These are phyloP conservation scores for Engystomops pustulosus DNA, from an alignment of 2,113 vertebrate species.

Conservation along the genomic window DNA sequence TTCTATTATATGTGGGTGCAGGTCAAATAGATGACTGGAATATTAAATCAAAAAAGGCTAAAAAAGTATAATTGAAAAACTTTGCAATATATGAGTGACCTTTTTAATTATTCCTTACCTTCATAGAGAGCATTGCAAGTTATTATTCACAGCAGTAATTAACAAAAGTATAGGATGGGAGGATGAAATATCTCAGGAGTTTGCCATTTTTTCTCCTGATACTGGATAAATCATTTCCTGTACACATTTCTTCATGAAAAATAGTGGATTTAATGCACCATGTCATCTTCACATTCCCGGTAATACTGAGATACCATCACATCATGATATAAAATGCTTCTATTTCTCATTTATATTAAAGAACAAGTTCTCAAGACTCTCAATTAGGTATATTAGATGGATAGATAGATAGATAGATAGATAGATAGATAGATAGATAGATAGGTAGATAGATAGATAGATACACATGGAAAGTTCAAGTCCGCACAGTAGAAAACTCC, in stretches of 20 bases:
- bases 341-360: not conserved
- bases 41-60: not conserved
- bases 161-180: constrained; percentile 19
- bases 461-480: too few species aligned
- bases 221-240: constrained; percentile 35
- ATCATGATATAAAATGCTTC: not conserved
- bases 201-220: constrained; percentile 26
- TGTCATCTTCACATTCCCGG: constrained; percentile 13
- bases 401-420: too few species aligned
- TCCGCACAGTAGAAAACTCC: too few species aligned
- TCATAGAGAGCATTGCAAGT: not conserved
- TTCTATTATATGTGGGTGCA: not conserved
- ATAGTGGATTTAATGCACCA: constrained; percentile 12
- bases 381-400: too few species aligned
- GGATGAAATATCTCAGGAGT: constrained; percentile 41
- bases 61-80: constrained; percentile 5
- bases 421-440: too few species aligned
- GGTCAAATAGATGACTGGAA: not conserved
- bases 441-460: too few species aligned
- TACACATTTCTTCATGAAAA: constrained; percentile 39
- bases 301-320: not conserved
- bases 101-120: constrained; percentile 24
- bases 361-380: too few species aligned
- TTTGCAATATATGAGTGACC: constrained; percentile 18
- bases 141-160: constrained; percentile 50